Conservation (phyloP, 2,797 vertebrate species). For the Ctenopoma kingsleyae region DNA sequence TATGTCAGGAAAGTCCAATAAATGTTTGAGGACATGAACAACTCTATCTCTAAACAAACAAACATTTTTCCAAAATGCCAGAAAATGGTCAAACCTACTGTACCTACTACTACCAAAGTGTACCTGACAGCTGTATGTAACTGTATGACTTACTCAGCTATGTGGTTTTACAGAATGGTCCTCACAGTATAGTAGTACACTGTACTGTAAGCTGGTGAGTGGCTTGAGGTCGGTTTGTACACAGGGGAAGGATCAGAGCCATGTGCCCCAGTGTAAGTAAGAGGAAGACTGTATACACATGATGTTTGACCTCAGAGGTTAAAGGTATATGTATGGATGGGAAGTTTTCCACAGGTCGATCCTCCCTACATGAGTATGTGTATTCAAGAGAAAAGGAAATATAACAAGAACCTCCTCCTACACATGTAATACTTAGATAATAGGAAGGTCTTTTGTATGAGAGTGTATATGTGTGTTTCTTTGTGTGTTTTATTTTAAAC, state of each 20-base stretch:
- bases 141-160: slow-evolving; percentile 42
- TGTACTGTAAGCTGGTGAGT: slow-evolving; percentile 43
- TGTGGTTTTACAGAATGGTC: slow-evolving; percentile 8
- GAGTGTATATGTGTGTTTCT: slow-evolving; percentile 23
- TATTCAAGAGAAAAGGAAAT: slow-evolving; percentile 60
- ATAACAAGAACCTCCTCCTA: slow-evolving; percentile 39
- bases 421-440: slow-evolving; percentile 30
- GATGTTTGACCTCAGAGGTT: slow-evolving; percentile 34
- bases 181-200: too few species aligned
- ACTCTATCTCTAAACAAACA: not conserved
- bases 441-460: slow-evolving; percentile 25
- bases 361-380: slow-evolving; percentile 14
- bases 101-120: not conserved
- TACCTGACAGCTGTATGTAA: slow-evolving; percentile 29
- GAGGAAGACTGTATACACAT: slow-evolving; percentile 32
- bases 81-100: not conserved
- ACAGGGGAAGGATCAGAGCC: slow-evolving; percentile 28
- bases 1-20: slow-evolving; percentile 8
- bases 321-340: slow-evolving; percentile 32
- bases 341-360: slow-evolving; percentile 26
- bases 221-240: slow-evolving; percentile 54
- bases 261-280: slow-evolving; percentile 8
- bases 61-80: not conserved
- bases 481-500: slow-evolving; percentile 36
- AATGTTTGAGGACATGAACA: not conserved